Evolutionary conservation across 1,140 invertebrate species (phyloP).

Genomic region (Lordiphosa clarofinis): DNA sequence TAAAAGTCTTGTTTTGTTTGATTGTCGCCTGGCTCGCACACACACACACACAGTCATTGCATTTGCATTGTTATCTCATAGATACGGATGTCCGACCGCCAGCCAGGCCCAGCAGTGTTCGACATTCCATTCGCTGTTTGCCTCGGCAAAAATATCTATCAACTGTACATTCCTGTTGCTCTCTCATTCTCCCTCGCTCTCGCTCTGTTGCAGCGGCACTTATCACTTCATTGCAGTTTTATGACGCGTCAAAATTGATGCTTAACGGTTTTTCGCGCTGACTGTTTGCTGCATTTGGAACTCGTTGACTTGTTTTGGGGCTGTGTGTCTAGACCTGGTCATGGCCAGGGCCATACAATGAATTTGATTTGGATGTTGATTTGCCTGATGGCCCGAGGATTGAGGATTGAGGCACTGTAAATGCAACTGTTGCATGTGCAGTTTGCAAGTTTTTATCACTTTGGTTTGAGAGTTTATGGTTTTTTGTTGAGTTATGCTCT

Average conservation of each 20-base stretch:
- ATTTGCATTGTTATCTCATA: slow-evolving; percentile 74
- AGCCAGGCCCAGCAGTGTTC: slow-evolving; percentile 24
- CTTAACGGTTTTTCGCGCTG: slow-evolving; percentile 74
- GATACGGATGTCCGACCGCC: slow-evolving; percentile 62
- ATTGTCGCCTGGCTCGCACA: slow-evolving; percentile 43
- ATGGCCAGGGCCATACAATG: slow-evolving; percentile 53
- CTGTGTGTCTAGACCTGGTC: slow-evolving; percentile 32
- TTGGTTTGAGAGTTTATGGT: background rate
- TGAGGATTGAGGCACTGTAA: slow-evolving; percentile 2
- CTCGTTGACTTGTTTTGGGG: slow-evolving; percentile 21
- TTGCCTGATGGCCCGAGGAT: slow-evolving; percentile 16
- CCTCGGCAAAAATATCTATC: slow-evolving; percentile 53
- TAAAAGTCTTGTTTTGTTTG: slow-evolving; percentile 75
- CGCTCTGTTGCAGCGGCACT: slow-evolving; percentile 50
- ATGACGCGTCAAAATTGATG: slow-evolving; percentile 78
- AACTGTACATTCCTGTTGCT: slow-evolving; percentile 44
- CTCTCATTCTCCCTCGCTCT: slow-evolving; percentile 5
- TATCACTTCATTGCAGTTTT: slow-evolving; percentile 78
- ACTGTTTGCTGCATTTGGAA: slow-evolving; percentile 62
- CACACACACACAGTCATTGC: slow-evolving; percentile 37
- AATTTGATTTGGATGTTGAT: slow-evolving; percentile 71
- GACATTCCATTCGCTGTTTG: slow-evolving; percentile 28
- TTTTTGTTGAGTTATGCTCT: slow-evolving; percentile 7
- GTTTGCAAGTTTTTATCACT: slow-evolving; percentile 11
- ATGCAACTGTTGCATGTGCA: slow-evolving; percentile 58